Evolutionary conservation across 2,113 vertebrate species (phyloP).

Genomic region (Nothobranchius kuhntae): DNA sequence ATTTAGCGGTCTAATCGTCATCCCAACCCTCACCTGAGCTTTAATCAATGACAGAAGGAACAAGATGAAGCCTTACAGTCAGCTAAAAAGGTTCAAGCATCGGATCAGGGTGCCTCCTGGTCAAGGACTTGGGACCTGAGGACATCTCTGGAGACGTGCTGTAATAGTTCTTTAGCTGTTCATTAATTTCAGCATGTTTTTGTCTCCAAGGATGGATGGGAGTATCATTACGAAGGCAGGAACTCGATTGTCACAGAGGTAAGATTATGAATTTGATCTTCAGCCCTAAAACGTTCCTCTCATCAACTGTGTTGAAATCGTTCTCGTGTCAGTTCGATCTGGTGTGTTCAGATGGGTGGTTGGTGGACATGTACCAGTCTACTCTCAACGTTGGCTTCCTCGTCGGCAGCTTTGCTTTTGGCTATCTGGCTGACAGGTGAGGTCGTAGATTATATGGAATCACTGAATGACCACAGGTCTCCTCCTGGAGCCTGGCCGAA

Average conservation of each 20-base stretch:
- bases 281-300: neutral
- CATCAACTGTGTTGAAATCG: neutral
- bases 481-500: no score
- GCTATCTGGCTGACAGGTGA: slow-evolving; percentile 93
- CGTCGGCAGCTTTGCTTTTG: slow-evolving; percentile 84
- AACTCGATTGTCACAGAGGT: slow-evolving; percentile 89
- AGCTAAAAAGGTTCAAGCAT: no score
- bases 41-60: no score
- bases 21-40: no score
- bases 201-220: slow-evolving; percentile 76
- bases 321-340: slow-evolving; percentile 84
- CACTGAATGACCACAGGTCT: no score
- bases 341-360: slow-evolving; percentile 87
- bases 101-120: no score
- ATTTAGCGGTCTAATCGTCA: no score
- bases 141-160: no score
- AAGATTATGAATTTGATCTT: slow-evolving; percentile 38
- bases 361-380: slow-evolving; percentile 89
- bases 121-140: no score
- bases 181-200: neutral
- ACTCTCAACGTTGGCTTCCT: slow-evolving; percentile 88
- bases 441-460: neutral
- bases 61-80: no score
- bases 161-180: no score
- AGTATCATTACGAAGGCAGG: slow-evolving; percentile 81